Base-by-base conservation (phyloP, 1,140 invertebrate genomes). In the Drosophila prosaltans region DNA sequence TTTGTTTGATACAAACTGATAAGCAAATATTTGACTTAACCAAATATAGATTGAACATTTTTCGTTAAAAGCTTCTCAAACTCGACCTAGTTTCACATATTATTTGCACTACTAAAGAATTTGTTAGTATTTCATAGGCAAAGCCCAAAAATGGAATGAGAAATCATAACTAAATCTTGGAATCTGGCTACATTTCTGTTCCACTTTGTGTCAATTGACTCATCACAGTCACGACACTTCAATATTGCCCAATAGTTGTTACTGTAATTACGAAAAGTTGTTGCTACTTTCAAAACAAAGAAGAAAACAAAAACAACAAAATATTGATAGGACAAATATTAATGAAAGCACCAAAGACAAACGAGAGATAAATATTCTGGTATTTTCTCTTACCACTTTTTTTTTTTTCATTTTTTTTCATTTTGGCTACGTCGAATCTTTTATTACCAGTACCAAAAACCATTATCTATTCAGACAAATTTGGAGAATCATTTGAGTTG, bases 351-450 rank as follows among this genome's bases (percentile, higher is more conserved):
- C 3, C 48, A 78, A 10, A 73, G 41, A 78, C 39, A 32, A 82
- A 78, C 59, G n/a, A 85, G 72, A 88, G 88, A 86, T 73, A 74
- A 78, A 61, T 16, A 16, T 60, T 72, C 68, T 65, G 66, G 32
- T 84, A 84, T 78, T 74, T 81, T 74, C 26, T 39, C 48, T 39
- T 36, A 21, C 65, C 74, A 66, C 65, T 62, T 73, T 60, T 69
- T 72, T 72, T 73, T 65, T 45, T 69, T 68, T 16, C 0, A 16
- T 62, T 73, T 60, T 69, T 69, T 72, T 73, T 65, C 40, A 66
- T 68, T 66, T 64, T 77, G 59, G 45, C 77, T 69, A 51, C 63
- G 48, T 48, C 57, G 54, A 57, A 51, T 51, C 45, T 51, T 51
- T 51, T 51, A 51, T 51, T 51, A 51, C 45, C 45, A 51, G 45